Conservation (phyloP, 2,797 vertebrate genomes). For the Cyclopterus lumpus region DNA sequence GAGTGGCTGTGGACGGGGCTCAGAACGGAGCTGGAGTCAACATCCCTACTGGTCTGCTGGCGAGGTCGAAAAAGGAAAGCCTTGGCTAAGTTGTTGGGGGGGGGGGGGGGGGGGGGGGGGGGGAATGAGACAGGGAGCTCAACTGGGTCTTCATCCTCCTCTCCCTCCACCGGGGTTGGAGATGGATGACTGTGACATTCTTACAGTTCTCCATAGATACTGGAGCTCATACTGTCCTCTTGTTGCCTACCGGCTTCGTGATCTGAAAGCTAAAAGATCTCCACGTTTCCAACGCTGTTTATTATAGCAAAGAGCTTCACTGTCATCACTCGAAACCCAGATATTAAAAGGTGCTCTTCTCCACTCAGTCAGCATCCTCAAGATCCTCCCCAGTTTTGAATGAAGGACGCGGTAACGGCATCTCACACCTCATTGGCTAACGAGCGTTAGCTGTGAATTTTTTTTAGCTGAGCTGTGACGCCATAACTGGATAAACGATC, state of each 20-base stretch:
- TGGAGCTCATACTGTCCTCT: slow-evolving; percentile 27
- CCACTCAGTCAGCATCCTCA: background rate
- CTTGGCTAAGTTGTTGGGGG: slow-evolving; percentile 15
- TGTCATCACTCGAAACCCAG: background rate
- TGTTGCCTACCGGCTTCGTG: slow-evolving; percentile 15
- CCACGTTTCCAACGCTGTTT: slow-evolving; percentile 13
- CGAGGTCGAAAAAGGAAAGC: slow-evolving; percentile 46
- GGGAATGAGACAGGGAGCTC: slow-evolving; percentile 43
- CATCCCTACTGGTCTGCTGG: slow-evolving; percentile 44
- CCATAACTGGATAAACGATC: background rate
- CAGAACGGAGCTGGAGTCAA: slow-evolving; percentile 45
- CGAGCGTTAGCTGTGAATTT: slow-evolving; percentile 8
- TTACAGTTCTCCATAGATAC: slow-evolving; percentile 52
- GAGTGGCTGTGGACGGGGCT: slow-evolving; percentile 35
- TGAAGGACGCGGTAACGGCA: slow-evolving; percentile 5
- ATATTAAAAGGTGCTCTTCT: slow-evolving; percentile 6
- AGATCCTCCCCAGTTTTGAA: background rate
- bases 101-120: slow-evolving; percentile 20
- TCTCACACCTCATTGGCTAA: slow-evolving; percentile 2
- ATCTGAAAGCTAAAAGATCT: slow-evolving; percentile 31
- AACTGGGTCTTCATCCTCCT: slow-evolving; percentile 42
- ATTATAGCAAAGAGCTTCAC: background rate
- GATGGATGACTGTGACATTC: slow-evolving; percentile 54
- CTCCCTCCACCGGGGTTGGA: slow-evolving; percentile 30
- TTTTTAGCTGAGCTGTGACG: background rate